phyloP scores from a whole-genome alignment of 2,113 vertebrate species.

The Felis catus region DNA sequence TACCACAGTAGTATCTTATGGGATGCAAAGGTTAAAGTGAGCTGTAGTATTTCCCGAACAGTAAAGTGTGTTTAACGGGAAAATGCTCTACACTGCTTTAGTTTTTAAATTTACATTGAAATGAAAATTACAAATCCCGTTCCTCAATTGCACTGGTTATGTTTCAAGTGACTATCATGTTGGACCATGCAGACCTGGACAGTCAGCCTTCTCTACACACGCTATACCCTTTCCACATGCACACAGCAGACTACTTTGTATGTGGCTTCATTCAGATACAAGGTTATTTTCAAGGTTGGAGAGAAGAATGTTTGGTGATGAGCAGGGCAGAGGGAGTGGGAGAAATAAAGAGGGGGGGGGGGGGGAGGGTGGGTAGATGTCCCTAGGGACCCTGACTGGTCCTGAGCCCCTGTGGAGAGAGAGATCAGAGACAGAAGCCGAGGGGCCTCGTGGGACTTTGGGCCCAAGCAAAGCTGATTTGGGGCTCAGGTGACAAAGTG shows the following conservation, averaged over 20 bases:
- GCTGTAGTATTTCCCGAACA: background rate
- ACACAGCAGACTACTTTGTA: background rate
- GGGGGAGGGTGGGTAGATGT: fast-evolving
- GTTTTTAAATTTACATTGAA: background rate
- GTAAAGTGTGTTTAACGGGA: background rate
- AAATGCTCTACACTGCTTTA: background rate
- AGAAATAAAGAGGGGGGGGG: background rate
- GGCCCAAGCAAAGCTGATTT: background rate
- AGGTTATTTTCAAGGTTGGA: background rate
- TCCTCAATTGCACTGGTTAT: background rate
- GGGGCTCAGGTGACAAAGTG: background rate
- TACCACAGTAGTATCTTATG: fast-evolving
- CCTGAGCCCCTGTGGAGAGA: background rate
- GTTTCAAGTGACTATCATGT: background rate
- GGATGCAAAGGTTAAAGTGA: background rate
- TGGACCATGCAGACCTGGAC: background rate
- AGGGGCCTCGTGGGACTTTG: background rate
- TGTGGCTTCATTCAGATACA: background rate
- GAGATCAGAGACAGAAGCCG: background rate
- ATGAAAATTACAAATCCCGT: background rate
- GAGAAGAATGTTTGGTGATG: background rate
- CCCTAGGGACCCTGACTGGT: background rate
- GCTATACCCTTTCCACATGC: background rate
- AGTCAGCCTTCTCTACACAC: fast-evolving
- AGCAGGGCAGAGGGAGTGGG: background rate